Conservation (phyloP, 2,113 vertebrate genomes). For the Corythaixoides concolor region DNA sequence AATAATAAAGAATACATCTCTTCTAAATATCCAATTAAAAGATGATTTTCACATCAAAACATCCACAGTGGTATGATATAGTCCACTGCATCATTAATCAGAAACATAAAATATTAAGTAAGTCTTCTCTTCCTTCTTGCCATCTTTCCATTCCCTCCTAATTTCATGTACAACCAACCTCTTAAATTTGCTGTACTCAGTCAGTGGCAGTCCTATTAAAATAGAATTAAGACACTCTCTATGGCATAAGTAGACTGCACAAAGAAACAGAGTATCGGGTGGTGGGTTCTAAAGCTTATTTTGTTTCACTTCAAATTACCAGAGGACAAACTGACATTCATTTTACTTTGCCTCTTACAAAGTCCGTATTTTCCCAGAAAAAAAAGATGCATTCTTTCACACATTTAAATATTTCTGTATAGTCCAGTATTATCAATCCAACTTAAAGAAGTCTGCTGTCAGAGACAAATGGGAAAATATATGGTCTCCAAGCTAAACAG, state of each 20-base stretch:
- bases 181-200: not conserved
- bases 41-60: slow-evolving; percentile 7
- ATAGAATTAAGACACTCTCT: not conserved
- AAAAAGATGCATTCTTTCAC: not conserved
- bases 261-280: not conserved
- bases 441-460: not conserved
- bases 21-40: slow-evolving; percentile 33
- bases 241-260: not conserved
- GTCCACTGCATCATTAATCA: not conserved
- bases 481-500: not conserved
- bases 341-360: not conserved
- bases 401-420: not conserved
- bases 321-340: not conserved
- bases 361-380: not conserved
- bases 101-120: not conserved
- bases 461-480: not conserved
- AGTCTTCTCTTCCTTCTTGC: not conserved
- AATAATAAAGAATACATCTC: slow-evolving; percentile 10
- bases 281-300: not conserved
- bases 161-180: not conserved
- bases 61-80: not conserved
- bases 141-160: not conserved
- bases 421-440: not conserved
- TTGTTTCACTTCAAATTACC: not conserved
- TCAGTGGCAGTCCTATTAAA: not conserved